Evolutionary conservation across 1,140 invertebrate species (phyloP).

Genomic region (Calliphora vicina): DNA sequence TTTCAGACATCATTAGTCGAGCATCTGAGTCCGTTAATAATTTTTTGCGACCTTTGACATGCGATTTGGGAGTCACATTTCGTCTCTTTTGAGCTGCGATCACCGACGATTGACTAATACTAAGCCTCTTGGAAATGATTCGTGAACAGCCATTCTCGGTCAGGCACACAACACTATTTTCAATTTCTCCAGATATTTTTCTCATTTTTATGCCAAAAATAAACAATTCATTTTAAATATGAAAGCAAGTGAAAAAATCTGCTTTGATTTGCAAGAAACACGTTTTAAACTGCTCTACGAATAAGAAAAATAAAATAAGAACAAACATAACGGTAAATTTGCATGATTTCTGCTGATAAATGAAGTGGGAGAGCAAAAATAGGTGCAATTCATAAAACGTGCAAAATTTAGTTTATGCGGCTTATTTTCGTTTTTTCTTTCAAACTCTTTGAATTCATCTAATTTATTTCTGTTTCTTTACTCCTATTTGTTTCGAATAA

Average conservation of each 20-base stretch:
- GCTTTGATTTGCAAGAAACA: too few relatives aligned
- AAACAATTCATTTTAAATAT: background rate
- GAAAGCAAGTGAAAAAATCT: too few relatives aligned
- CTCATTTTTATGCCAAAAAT: background rate
- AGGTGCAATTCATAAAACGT: too few relatives aligned
- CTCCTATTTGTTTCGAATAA: too few relatives aligned
- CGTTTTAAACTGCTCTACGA: too few relatives aligned
- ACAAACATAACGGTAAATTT: too few relatives aligned
- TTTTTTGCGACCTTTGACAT: constrained; percentile 29
- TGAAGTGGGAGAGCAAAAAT: too few relatives aligned
- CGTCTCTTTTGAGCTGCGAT: constrained; percentile 15
- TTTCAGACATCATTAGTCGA: constrained; percentile 30
- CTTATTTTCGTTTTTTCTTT: background rate
- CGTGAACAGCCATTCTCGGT: background rate
- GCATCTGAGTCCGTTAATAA: constrained; percentile 33
- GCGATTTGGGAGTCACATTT: constrained; percentile 34
- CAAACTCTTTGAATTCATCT: background rate
- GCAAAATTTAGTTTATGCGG: background rate
- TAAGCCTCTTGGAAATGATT: background rate
- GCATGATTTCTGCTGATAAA: too few relatives aligned
- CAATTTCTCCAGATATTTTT: background rate
- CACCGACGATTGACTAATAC: background rate
- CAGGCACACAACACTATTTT: background rate
- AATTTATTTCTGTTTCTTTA: too few relatives aligned
- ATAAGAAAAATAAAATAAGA: too few relatives aligned